phyloP scores from a whole-genome alignment of 2,888 invertebrate species.

The Tinea trinotella region DNA sequence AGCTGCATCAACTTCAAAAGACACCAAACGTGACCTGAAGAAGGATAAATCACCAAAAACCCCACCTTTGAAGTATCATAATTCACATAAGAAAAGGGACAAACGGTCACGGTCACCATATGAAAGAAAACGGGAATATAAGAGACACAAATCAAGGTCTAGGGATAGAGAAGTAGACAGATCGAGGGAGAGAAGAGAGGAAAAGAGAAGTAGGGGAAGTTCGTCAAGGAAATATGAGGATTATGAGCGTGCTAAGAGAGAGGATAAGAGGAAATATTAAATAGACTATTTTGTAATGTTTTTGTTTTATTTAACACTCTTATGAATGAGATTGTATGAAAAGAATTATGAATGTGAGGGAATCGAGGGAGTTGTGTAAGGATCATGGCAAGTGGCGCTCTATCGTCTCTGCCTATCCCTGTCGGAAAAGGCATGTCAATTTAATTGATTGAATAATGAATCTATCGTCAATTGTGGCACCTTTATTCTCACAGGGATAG shows the following conservation, averaged over 20 bases:
- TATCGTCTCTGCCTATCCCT: too few relatives aligned
- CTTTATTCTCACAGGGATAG: too few relatives aligned
- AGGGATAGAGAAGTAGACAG: conserved; percentile 55
- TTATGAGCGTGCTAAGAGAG: conserved; percentile 56
- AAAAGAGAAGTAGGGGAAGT: conserved; percentile 37
- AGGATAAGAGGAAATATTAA: conserved; percentile 54
- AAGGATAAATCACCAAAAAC: conserved; percentile 66
- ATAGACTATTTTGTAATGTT: neutral
- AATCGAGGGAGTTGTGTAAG: too few relatives aligned
- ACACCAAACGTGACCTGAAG: conserved; percentile 51
- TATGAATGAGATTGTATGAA: too few relatives aligned
- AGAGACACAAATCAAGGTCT: conserved; percentile 61
- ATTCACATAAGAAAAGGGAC: conserved; percentile 58
- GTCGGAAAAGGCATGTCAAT: too few relatives aligned
- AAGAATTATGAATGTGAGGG: too few relatives aligned
- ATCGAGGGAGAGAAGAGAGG: conserved; percentile 55
- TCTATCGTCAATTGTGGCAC: too few relatives aligned
- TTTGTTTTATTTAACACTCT: neutral
- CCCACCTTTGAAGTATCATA: conserved; percentile 63
- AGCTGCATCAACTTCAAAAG: conserved; percentile 61
- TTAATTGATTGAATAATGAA: too few relatives aligned
- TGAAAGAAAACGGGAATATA: conserved; percentile 62
- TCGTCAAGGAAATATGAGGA: conserved; percentile 61
- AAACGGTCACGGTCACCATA: conserved; percentile 61
- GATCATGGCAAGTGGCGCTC: too few relatives aligned